Evolutionary conservation across 1,140 invertebrate genomes (phyloP).

Genomic region (Atopsyche davidsoni): DNA sequence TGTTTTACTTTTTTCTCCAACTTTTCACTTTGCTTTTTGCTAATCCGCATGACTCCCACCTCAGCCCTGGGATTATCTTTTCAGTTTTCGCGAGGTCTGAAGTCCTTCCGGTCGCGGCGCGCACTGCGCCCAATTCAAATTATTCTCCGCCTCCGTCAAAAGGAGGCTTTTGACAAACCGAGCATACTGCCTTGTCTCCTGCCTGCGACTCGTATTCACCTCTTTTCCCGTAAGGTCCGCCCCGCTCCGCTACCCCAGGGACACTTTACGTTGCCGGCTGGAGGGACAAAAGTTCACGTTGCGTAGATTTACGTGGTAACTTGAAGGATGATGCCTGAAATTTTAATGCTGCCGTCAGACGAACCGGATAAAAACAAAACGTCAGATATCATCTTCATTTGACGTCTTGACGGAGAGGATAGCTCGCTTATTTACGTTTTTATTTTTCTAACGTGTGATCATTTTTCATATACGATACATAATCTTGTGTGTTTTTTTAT

Average conservation of each 20-base stretch:
- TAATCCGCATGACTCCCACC: not conserved
- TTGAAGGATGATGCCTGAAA: conserved; percentile 5
- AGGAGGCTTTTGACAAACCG: conserved; percentile 27
- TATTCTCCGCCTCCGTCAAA: conserved; percentile 21
- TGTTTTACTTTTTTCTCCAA: no score
- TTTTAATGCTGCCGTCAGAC: no score
- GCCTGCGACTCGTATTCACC: conserved; percentile 4
- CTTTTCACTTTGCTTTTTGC: no score
- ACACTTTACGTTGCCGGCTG: conserved; percentile 8
- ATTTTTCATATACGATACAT: no score
- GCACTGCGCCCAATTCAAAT: not conserved
- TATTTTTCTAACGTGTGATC: no score
- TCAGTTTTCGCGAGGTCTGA: conserved; percentile 4
- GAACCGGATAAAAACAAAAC: no score
- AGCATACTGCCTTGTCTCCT: conserved; percentile 19
- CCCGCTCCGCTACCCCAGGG: conserved; percentile 1
- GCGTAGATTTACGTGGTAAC: conserved; percentile 4
- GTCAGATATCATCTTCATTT: no score
- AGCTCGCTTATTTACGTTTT: no score
- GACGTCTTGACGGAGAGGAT: no score
- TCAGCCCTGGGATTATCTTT: not conserved
- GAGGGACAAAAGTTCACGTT: conserved; percentile 3
- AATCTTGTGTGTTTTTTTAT: no score
- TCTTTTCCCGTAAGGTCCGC: not conserved
- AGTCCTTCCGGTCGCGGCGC: not conserved